Percentiles rank a stretch among this genome's conserved stretches.
phyloP scores from a whole-genome alignment of 2,888 invertebrate species.

The Meghimatium bilineatum region DNA sequence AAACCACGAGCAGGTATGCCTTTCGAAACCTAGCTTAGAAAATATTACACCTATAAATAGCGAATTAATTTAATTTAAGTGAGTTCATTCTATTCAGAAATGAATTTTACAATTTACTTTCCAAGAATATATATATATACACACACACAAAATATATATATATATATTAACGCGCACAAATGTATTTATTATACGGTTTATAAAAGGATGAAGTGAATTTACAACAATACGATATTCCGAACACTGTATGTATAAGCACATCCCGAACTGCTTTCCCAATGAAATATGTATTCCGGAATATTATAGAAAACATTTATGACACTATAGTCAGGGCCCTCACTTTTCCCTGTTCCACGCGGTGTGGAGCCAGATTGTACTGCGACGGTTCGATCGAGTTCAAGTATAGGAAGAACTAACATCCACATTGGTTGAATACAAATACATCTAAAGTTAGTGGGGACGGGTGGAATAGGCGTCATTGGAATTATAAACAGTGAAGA shows the following conservation, averaged over 20 bases:
- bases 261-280: background rate
- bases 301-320: background rate
- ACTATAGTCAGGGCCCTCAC: background rate
- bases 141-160: background rate
- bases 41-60: no score
- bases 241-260: background rate
- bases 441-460: background rate
- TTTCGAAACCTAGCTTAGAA: no score
- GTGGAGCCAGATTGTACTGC: background rate
- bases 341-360: background rate
- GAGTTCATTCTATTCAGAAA: no score
- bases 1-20: no score
- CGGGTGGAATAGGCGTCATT: background rate
- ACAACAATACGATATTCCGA: no score
- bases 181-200: no score
- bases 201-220: no score
- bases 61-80: no score
- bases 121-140: no score
- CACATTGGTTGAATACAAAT: background rate
- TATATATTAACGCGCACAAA: background rate
- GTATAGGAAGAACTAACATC: background rate
- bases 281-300: background rate
- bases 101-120: no score
- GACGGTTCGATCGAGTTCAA: slow-evolving; percentile 13
- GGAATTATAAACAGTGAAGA: background rate